Evolutionary conservation across 2,113 vertebrate species (phyloP), one percentile per base, ranked within the genome.

Genomic region (Ameiurus melas): DNA sequence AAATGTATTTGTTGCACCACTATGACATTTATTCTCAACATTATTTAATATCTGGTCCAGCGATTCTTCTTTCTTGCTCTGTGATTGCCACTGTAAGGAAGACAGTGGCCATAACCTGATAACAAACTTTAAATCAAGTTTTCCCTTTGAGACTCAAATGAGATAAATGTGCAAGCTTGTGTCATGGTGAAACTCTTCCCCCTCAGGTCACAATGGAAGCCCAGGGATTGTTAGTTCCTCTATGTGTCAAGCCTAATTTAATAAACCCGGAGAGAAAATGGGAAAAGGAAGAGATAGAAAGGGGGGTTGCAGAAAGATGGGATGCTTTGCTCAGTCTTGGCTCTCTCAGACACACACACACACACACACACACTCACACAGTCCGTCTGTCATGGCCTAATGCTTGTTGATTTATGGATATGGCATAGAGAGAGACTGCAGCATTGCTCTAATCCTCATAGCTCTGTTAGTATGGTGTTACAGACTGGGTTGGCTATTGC

Each of bases 361-460:
- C 68, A 84, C 53, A 77, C 73, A 87, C 71, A 85, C 68, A 83
- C 70, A 89, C 86, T 88, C 80, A 90, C 81, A 86, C 81, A 71
- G 82, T 77, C 87, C 47, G 78, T 87, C 89, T 90, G 86, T 88
- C 89, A 85, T 78, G 87, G 78, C 53, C 80, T 90, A 91, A 91
- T 87, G 87, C 89, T 89, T 91, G 90, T 90, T 91, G 90, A 91
- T 90, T 90, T 91, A 90, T 90, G 89, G 84, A 87, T 85, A 83
- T 83, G 85, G 66, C 89, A 85, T 87, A 83, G 78, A 83, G 85
- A 79, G 85, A 84, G 87, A 90, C 85, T 78, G 89, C 90, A 87
- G 89, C 84, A 85, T 84, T 90, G 87, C 88, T 89, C 78, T 89
- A 91, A 90, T 91, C 87, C 83, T 80, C 36, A 51, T 78, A 64